Percentiles rank a stretch among this genome's conserved stretches.
Conservation (phyloP, 2,888 invertebrate genomes). For the Drosophila subsilvestris region DNA sequence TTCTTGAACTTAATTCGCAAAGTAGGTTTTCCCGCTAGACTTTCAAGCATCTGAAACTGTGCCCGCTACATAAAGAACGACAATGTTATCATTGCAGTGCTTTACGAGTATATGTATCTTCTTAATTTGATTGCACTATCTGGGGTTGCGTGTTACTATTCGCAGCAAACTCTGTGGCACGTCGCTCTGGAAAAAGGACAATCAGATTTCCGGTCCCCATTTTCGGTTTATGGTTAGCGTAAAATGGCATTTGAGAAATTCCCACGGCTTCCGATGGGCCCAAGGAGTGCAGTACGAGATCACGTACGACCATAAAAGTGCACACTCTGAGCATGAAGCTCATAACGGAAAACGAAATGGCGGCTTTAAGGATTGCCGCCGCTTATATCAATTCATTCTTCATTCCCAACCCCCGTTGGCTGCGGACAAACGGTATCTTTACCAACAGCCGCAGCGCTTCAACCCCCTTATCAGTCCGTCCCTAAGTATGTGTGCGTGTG, state of each 20-base stretch:
- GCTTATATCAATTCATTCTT: slow-evolving; percentile 61
- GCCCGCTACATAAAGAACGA: slow-evolving; percentile 29
- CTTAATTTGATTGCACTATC: slow-evolving; percentile 61
- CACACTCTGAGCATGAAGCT: slow-evolving; percentile 15
- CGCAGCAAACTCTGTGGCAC: slow-evolving; percentile 20
- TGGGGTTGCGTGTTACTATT: slow-evolving; percentile 58
- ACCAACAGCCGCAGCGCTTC: slow-evolving; percentile 21
- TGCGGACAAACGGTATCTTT: background rate
- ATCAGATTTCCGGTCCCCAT: slow-evolving; percentile 61
- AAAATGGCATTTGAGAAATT: slow-evolving; percentile 56
- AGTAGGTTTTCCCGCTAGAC: background rate
- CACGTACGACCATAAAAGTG: slow-evolving; percentile 71
- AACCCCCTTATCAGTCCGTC: slow-evolving; percentile 22
- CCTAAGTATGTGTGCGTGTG: slow-evolving; percentile 8
- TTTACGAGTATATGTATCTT: slow-evolving; percentile 48
- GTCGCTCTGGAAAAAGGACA: background rate
- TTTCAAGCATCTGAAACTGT: background rate
- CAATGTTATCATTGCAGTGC: slow-evolving; percentile 54
- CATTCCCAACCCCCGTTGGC: background rate
- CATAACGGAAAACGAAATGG: slow-evolving; percentile 63
- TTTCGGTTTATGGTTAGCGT: slow-evolving; percentile 47
- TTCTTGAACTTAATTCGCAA: slow-evolving; percentile 4
- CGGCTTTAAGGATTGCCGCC: slow-evolving; percentile 65
- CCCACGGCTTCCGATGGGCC: slow-evolving; percentile 56
- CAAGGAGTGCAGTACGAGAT: slow-evolving; percentile 59